A percentile compares a stretch with the other conserved stretches of the same genome.
These are phyloP conservation scores for Agriopis marginaria DNA, from an alignment of 2,888 invertebrate species.

Conservation along the genomic window DNA sequence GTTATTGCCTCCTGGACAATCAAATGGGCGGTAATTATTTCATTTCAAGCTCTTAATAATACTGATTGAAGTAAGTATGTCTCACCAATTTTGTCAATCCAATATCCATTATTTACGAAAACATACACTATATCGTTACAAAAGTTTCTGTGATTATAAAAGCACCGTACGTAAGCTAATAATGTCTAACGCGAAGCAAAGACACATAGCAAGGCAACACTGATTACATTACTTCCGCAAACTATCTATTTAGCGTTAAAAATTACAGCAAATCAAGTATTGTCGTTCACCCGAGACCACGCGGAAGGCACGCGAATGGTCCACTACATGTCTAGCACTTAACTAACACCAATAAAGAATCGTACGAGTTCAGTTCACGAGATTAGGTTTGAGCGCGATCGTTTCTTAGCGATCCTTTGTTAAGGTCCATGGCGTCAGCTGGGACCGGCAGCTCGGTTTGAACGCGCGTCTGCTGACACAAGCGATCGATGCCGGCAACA, in stretches of 20 bases:
- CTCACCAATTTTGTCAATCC: slow-evolving; percentile 62
- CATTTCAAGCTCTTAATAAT: slow-evolving; percentile 33
- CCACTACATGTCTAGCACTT: slow-evolving; percentile 75
- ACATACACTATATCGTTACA: slow-evolving; percentile 38
- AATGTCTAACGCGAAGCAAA: slow-evolving; percentile 80
- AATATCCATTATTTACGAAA: slow-evolving; percentile 52
- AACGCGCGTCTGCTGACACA: slow-evolving; percentile 71
- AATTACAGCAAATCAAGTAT: slow-evolving; percentile 67
- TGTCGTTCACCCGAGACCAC: slow-evolving; percentile 64
- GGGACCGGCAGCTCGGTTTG: slow-evolving; percentile 74
- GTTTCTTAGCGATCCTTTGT: slow-evolving; percentile 71
- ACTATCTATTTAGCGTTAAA: slow-evolving; percentile 71
- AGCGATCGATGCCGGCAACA: slow-evolving; percentile 83
- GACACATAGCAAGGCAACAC: slow-evolving; percentile 86
- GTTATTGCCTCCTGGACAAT: slow-evolving; percentile 66
- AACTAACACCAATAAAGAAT: slow-evolving; percentile 71
- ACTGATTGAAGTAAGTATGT: slow-evolving; percentile 44
- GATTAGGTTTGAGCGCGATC: slow-evolving; percentile 55
- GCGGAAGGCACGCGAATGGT: slow-evolving; percentile 83
- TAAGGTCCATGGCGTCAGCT: slow-evolving; percentile 80
- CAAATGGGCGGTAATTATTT: slow-evolving; percentile 46
- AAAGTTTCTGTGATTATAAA: slow-evolving; percentile 60
- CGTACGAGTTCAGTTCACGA: slow-evolving; percentile 57
- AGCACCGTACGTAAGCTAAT: slow-evolving; percentile 79
- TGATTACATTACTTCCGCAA: slow-evolving; percentile 73